Conservation (phyloP, 2,113 vertebrate genomes). For the Brachyhypopomus occidentalis region DNA sequence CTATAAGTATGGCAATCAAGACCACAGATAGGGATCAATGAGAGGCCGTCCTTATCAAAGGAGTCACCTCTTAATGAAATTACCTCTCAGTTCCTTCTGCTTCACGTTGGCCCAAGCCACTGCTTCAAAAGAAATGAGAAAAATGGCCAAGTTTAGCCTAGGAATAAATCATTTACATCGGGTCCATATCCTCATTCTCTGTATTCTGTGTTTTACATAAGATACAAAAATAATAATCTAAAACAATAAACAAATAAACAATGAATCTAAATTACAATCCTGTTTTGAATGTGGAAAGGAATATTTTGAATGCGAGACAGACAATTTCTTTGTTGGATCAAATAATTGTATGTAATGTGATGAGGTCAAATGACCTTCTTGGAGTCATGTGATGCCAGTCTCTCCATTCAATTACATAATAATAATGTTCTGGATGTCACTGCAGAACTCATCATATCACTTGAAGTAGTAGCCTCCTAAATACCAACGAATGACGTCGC, state of each 20-base stretch:
- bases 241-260: not conserved
- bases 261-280: not conserved
- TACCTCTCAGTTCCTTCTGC: conserved; percentile 14
- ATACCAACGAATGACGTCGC: not conserved
- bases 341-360: not conserved
- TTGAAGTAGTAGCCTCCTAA: not conserved
- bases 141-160: not conserved
- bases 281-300: no score
- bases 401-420: not conserved
- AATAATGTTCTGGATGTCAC: not conserved
- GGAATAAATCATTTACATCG: not conserved
- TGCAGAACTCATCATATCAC: not conserved
- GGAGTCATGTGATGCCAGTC: not conserved
- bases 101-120: not conserved
- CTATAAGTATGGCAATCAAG: conserved; percentile 69
- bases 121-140: not conserved
- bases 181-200: not conserved
- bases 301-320: no score
- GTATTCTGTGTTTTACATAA: conserved; percentile 1
- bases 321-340: not conserved
- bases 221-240: not conserved
- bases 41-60: conserved; percentile 35
- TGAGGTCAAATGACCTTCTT: not conserved
- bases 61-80: conserved; percentile 40
- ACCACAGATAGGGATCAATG: conserved; percentile 51